Evolutionary conservation across 2,888 invertebrate genomes (phyloP).

Genomic region (Coleophora deauratella): DNA sequence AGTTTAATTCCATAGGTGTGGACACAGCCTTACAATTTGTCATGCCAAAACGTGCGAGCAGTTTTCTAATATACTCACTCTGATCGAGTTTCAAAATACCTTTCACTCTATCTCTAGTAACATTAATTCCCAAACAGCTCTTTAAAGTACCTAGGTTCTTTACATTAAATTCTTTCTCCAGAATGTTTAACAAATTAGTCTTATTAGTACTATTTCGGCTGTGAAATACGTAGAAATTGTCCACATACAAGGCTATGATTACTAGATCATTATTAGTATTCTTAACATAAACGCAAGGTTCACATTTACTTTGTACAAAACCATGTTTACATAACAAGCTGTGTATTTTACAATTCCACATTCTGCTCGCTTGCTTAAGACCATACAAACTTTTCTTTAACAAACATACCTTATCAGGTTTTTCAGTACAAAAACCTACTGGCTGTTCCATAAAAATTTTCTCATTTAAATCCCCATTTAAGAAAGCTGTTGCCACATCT

Average conservation of each 20-base stretch:
- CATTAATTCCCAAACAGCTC: too few species aligned
- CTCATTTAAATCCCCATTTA: conserved; percentile 6
- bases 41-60: too few species aligned
- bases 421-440: conserved; percentile 2
- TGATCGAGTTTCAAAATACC: too few species aligned
- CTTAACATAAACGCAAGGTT: conserved; percentile 2
- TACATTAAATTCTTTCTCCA: too few species aligned
- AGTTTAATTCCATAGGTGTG: too few species aligned
- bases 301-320: conserved; percentile 2
- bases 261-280: neutral
- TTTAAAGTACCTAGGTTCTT: too few species aligned
- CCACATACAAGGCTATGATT: neutral
- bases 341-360: conserved; percentile 1
- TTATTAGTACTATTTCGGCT: neutral
- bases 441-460: neutral
- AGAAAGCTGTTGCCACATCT: conserved; percentile 14
- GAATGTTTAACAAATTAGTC: too few species aligned
- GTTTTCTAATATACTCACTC: too few species aligned
- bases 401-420: conserved; percentile 5
- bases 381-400: conserved; percentile 5
- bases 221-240: neutral
- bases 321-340: neutral
- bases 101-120: too few species aligned
- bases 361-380: neutral
- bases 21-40: too few species aligned